Base-by-base conservation (phyloP, 2,888 invertebrate species). In the Rhorus exstirpatorius region DNA sequence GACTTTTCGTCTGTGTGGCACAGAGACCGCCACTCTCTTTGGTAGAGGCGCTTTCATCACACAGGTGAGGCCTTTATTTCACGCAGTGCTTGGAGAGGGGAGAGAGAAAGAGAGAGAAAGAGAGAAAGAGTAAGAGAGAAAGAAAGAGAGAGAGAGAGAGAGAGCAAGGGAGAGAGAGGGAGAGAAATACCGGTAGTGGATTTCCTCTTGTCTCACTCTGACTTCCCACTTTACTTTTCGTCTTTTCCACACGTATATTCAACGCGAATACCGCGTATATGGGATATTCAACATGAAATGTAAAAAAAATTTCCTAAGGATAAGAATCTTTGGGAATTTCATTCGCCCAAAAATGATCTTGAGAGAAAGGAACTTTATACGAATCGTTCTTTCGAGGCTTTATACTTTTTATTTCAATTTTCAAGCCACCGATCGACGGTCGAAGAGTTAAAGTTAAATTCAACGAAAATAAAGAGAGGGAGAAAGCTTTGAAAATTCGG, bases 1-100 rank as follows among this genome's bases (percentile, higher is more conserved):
- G 79, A 67, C 72, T 74, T 79, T 74, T 74, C 74, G 61, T 74
- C 74, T 68, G 60, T 60, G 49, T 63, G 31, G 41, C 17, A 60
- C 12, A 55, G 17, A 26, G 7, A 19, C 70, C 44, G 24, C 26
- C 58, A 24, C 8, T 46, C 60, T 46, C 46, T 31, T 46, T 24
- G 49, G 63, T 65, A 4, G 46, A 65, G 17, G 17, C 55, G 41
- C 51, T 75, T 75, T 65, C 41, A 65, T 75, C 72, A 31, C 63
- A 65, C 67, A 76, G 67, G 67, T 76, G 53, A 76, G 24, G 46
- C 46, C 58, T 76, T 67, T 67, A 67, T 72, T 61, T 72, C 61
- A 44, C 44, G 55, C 55, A 49, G 60, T 51, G 72, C 38, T 61
- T 12, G 53, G 46, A 58, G 55, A 53, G 31, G n/a, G 14, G 14